Evolutionary conservation across 2,888 invertebrate genomes (phyloP).

Genomic region (Copidosoma aretas): DNA sequence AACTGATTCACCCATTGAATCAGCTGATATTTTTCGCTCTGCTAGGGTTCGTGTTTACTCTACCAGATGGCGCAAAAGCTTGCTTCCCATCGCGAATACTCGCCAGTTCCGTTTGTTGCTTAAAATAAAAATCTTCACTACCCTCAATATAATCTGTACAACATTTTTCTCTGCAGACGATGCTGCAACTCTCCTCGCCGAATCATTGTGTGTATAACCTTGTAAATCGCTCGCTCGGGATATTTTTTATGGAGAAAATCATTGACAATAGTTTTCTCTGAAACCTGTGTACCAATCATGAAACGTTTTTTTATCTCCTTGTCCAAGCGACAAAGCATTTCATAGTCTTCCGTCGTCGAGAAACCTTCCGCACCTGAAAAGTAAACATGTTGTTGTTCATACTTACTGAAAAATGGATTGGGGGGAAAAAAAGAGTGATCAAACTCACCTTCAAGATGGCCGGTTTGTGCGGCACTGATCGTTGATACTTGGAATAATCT

Average conservation of each 20-base stretch:
- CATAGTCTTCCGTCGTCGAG: slow-evolving; percentile 92
- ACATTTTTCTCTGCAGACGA: slow-evolving; percentile 94
- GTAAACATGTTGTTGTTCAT: slow-evolving; percentile 4
- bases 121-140: too few species aligned
- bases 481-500: slow-evolving; percentile 97
- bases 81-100: too few species aligned
- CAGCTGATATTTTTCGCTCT: too few species aligned
- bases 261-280: slow-evolving; percentile 90
- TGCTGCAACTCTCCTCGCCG: slow-evolving; percentile 95
- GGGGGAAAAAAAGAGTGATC: too few species aligned
- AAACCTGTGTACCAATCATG: slow-evolving; percentile 94
- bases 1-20: too few species aligned
- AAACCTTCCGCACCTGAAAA: slow-evolving; percentile 93
- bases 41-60: too few species aligned
- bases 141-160: slow-evolving; percentile 75
- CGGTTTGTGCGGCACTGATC: slow-evolving; percentile 92
- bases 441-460: slow-evolving; percentile 80
- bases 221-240: slow-evolving; percentile 83
- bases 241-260: slow-evolving; percentile 87
- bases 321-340: slow-evolving; percentile 87
- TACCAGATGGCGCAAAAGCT: too few species aligned
- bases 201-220: slow-evolving; percentile 94
- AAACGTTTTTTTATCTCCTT: slow-evolving; percentile 93
- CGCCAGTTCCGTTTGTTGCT: too few species aligned
- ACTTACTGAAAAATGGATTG: too few species aligned